Base-by-base conservation (phyloP, 2,113 vertebrate genomes). In the Microtus richardsoni region DNA sequence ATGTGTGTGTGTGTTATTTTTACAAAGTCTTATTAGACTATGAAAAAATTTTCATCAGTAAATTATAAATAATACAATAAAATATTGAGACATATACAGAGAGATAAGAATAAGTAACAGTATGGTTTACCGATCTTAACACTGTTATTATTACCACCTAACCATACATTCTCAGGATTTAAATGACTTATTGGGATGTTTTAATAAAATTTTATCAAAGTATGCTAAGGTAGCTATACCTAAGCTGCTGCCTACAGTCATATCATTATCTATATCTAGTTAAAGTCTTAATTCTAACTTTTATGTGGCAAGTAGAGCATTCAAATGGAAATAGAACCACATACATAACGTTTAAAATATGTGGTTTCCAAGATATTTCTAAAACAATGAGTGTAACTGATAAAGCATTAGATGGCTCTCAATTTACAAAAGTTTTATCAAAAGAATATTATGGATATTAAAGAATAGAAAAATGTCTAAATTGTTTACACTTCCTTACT, bases 51-150 rank as follows among this genome's bases (percentile, higher is more conserved):
- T 94, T 24, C 5, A 84, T 78, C n/a, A 60, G 64, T 26, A 75
- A 24, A 74, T 1, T 66, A 4, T 93, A n/a, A 96, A 79, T 24
- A 91, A 93, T 92, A 79, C 84, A 96, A 83, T 24, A 91, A 93
- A 94, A 79, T 88, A 52, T 49, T 70, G 47, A 36, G 8, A 74
- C 41, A 58, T 1, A 73, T 77, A 88, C 62, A 74, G 3, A 30
- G 60, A 83, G 85, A 60, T 82, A 88, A 93, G 0, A 33, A 79
- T 85, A 75, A 95, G 9, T 94, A 11, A 54, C 82, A 66, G 80
- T 54, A 58, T 79, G 9, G 82, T 84, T 86, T 9, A 78, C 12
- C 7, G 17, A n/a, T 71, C 39, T n/a, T 89, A 89, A 68, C 36
- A 89, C 66, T 19, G 79, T n/a, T 70, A 17, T n/a, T 70, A 26